Percentiles rank a stretch among this genome's conserved stretches.
Evolutionary conservation across 1,140 invertebrate species (phyloP).

Genomic region (Probaryconus sp.): DNA sequence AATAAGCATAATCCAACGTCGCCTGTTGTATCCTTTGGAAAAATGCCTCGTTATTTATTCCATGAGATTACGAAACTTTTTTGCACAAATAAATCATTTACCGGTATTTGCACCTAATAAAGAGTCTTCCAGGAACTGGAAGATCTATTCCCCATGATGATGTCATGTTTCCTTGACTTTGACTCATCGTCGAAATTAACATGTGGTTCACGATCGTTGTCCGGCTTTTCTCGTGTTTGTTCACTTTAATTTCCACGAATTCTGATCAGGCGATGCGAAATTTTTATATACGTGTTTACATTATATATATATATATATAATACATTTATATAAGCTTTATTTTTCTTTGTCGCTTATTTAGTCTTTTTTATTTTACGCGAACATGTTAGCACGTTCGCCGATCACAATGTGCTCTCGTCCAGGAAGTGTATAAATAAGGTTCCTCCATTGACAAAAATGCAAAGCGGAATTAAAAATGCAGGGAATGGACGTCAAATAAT

Average conservation of each 20-base stretch:
- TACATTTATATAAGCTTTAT: slow-evolving; percentile 1
- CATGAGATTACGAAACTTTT: slow-evolving; percentile 47
- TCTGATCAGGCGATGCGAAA: slow-evolving; percentile 29
- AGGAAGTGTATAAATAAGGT: slow-evolving; percentile 44
- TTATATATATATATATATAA: too few species aligned
- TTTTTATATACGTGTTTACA: slow-evolving; percentile 3
- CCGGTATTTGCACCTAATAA: slow-evolving; percentile 49
- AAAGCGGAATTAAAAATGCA: slow-evolving; percentile 43
- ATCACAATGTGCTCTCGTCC: background rate
- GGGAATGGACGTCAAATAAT: slow-evolving; percentile 41
- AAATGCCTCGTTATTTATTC: too few species aligned
- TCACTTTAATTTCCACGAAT: slow-evolving; percentile 40
- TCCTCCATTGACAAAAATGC: slow-evolving; percentile 33
- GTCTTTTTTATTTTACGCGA: slow-evolving; percentile 2
- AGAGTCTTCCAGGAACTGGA: slow-evolving; percentile 30
- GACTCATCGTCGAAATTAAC: slow-evolving; percentile 54
- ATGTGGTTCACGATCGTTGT: slow-evolving; percentile 35
- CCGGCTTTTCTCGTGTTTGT: slow-evolving; percentile 42
- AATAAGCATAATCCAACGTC: slow-evolving; percentile 41
- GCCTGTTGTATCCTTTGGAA: too few species aligned
- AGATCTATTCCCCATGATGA: slow-evolving; percentile 28
- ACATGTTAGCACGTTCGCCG: too few species aligned
- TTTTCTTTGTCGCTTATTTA: background rate
- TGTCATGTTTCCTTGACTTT: slow-evolving; percentile 49
- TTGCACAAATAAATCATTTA: slow-evolving; percentile 57